Base-by-base conservation (phyloP, 2,888 invertebrate species). In the Polylopha cassiicola region DNA sequence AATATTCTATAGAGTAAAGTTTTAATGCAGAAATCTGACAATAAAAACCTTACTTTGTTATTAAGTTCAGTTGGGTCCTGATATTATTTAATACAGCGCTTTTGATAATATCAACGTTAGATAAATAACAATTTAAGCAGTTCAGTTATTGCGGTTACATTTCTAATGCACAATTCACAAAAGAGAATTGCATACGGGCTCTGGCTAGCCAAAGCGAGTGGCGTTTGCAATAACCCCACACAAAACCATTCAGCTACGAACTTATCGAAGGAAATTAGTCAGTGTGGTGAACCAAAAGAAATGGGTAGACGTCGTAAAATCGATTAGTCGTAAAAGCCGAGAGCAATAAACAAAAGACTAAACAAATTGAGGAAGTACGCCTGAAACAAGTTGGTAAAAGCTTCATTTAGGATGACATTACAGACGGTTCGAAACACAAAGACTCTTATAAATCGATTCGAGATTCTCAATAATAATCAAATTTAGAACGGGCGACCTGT, bases 11-110 rank as follows among this genome's bases (percentile, higher is more conserved):
- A 16, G 2, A 24, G 21, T 17, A 32, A 39, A 39, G 28, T 39
- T 39, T 39, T 28, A 7, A 29, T 29, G 13, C 29, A 39, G 8
- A 24, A 10, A 23, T n/a, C n/a, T n/a, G n/a, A n/a, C n/a, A n/a
- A n/a, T n/a, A n/a, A n/a, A n/a, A n/a, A n/a, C n/a, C n/a, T n/a
- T n/a, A n/a, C n/a, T n/a, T n/a, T n/a, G n/a, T n/a, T n/a, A n/a
- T n/a, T n/a, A n/a, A n/a, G n/a, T n/a, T n/a, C n/a, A n/a, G n/a
- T n/a, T n/a, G n/a, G n/a, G n/a, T n/a, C n/a, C n/a, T n/a, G n/a
- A n/a, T n/a, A n/a, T n/a, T n/a, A n/a, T n/a, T n/a, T n/a, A n/a
- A n/a, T n/a, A n/a, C n/a, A n/a, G n/a, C n/a, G n/a, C n/a, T n/a
- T n/a, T n/a, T n/a, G n/a, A n/a, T n/a, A n/a, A n/a, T n/a, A n/a